Percentiles rank a stretch among this genome's conserved stretches.
phyloP scores from a whole-genome alignment of 1,140 invertebrate species.

The Carposina sasakii region DNA sequence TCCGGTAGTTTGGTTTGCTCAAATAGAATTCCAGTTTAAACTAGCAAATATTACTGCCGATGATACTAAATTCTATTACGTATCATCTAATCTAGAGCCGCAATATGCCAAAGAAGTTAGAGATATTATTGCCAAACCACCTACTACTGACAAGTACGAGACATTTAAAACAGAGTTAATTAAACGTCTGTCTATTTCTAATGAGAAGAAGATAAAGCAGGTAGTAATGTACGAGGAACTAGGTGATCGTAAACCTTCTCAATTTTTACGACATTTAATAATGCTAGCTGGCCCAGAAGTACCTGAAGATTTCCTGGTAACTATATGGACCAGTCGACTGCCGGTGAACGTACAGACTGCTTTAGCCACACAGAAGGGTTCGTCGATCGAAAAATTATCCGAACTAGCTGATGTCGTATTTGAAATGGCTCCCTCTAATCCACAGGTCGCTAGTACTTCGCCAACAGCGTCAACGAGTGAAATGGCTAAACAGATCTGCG shows the following conservation, averaged over 20 bases:
- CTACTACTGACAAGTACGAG: not conserved
- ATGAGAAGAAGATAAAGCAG: not conserved
- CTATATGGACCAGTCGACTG: not conserved
- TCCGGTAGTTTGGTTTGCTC: slow-evolving; percentile 3
- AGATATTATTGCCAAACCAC: not conserved
- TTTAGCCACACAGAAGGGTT: not conserved
- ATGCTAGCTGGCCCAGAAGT: not conserved
- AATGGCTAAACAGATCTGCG: not conserved
- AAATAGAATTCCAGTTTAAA: slow-evolving; percentile 16
- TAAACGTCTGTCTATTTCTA: not conserved
- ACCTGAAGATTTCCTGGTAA: not conserved
- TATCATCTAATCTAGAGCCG: slow-evolving; percentile 8
- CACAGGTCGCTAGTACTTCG: not conserved
- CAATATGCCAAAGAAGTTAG: not conserved
- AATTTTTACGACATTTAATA: not conserved
- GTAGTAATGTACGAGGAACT: not conserved
- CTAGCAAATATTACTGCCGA: slow-evolving; percentile 18
- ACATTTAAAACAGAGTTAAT: not conserved
- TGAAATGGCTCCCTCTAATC: not conserved
- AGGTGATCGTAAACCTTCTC: not conserved
- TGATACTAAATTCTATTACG: slow-evolving; percentile 23
- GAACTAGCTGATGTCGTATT: not conserved
- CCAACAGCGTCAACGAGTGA: not conserved
- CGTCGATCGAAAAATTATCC: not conserved
- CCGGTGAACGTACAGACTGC: not conserved